Conservation (phyloP, 2,113 vertebrate species). For the Panthera leo region DNA sequence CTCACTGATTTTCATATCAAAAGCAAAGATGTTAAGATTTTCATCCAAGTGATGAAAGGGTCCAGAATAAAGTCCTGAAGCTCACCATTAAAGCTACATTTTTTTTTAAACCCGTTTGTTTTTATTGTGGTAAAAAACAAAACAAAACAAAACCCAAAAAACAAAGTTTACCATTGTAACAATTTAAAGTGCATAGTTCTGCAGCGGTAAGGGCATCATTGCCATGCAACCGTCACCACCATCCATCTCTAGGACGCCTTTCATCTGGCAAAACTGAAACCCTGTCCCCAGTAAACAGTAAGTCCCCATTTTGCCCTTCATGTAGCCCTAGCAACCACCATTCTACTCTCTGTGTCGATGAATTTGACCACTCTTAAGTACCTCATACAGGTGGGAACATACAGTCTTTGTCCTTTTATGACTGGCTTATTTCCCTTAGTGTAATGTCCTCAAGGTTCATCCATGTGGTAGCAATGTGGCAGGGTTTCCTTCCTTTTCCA, state of each 20-base stretch:
- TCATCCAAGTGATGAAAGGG: background rate
- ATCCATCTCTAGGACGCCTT: background rate
- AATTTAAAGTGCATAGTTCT: background rate
- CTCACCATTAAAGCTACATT: background rate
- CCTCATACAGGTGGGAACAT: background rate
- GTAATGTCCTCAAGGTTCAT: background rate
- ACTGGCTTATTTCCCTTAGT: background rate
- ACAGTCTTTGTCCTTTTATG: background rate
- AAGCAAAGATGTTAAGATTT: constrained; percentile 24
- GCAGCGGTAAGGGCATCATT: background rate
- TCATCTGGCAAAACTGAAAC: background rate
- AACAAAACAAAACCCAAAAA: too few species aligned
- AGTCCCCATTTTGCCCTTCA: background rate
- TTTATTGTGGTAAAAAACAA: background rate
- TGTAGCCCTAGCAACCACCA: background rate
- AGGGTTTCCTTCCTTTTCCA: background rate
- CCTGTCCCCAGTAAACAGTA: background rate
- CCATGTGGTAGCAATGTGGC: background rate
- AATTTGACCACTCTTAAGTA: background rate
- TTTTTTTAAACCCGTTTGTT: background rate
- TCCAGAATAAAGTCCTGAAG: background rate
- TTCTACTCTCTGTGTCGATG: background rate
- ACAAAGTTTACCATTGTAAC: background rate
- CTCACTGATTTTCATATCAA: background rate
- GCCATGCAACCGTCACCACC: background rate